phyloP scores from a whole-genome alignment of 1,140 invertebrate genomes.

The Chironomus tepperi region DNA sequence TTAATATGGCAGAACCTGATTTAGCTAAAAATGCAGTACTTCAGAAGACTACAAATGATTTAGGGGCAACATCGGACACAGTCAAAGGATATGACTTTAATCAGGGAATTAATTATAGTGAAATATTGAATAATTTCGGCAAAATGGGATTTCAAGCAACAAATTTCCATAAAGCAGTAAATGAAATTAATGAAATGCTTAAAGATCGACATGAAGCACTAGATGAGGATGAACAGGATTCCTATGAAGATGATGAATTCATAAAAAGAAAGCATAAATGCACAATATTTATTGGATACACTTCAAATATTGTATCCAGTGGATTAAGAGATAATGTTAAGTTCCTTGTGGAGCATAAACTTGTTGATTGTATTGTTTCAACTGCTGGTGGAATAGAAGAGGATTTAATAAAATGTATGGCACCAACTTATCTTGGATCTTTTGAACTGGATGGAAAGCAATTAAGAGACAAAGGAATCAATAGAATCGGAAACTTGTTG shows the following conservation, averaged over 20 bases:
- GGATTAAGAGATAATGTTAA: constrained; percentile 86
- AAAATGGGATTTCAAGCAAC: constrained; percentile 84
- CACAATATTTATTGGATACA: constrained; percentile 96
- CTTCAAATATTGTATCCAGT: constrained; percentile 94
- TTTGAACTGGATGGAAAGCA: constrained; percentile 73
- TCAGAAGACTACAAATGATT: constrained; percentile 51
- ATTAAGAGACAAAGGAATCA: constrained; percentile 82
- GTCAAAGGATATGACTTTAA: constrained; percentile 82
- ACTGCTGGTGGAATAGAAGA: constrained; percentile 98
- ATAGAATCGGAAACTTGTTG: constrained; percentile 94
- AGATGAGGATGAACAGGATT: constrained; percentile 51
- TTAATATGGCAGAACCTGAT: constrained; percentile 39
- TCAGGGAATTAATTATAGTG: constrained; percentile 59
- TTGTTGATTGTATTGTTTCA: constrained; percentile 90
- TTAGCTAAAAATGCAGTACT: constrained; percentile 56
- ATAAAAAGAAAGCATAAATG: constrained; percentile 71
- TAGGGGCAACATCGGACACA: constrained; percentile 46
- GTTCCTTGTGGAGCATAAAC: constrained; percentile 81
- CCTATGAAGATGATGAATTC: constrained; percentile 67
- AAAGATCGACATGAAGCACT: constrained; percentile 50
- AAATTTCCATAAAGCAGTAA: constrained; percentile 77
- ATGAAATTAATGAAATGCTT: constrained; percentile 86
- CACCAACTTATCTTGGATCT: constrained; percentile 80
- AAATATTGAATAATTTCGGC: constrained; percentile 53
- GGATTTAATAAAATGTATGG: constrained; percentile 97